Evolutionary conservation across 1,140 invertebrate genomes (phyloP).

Genomic region (Oreohelix idahoensis): DNA sequence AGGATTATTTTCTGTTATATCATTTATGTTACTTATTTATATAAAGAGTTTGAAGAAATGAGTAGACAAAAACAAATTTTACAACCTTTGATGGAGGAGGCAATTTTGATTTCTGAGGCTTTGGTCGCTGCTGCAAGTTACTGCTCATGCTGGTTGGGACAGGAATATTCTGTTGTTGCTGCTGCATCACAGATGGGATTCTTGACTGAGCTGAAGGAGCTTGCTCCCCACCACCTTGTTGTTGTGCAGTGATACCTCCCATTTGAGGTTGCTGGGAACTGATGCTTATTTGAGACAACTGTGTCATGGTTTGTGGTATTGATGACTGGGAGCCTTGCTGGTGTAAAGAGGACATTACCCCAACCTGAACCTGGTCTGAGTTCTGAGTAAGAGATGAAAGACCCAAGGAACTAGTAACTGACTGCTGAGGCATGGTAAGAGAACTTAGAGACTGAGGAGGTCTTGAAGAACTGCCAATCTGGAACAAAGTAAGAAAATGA

Average conservation of each 20-base stretch:
- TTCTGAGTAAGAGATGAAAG: conserved; percentile 27
- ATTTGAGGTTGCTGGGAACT: neutral
- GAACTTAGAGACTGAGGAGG: conserved; percentile 32
- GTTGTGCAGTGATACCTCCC: neutral
- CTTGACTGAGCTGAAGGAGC: conserved; percentile 43
- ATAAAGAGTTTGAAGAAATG: conserved; percentile 49
- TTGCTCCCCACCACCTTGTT: conserved; percentile 18
- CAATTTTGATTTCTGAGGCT: conserved; percentile 85
- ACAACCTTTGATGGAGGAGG: conserved; percentile 89
- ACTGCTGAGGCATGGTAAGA: conserved; percentile 35
- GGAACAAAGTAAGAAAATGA: conserved; percentile 11
- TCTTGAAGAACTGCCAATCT: conserved; percentile 54
- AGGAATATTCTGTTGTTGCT: conserved; percentile 43
- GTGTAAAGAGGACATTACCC: neutral
- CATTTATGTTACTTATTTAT: no score
- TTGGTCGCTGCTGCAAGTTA: conserved; percentile 75
- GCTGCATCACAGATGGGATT: conserved; percentile 40
- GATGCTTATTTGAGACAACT: conserved; percentile 28
- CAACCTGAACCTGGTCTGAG: conserved; percentile 22
- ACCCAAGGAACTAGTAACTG: conserved; percentile 11
- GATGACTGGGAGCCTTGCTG: conserved; percentile 24
- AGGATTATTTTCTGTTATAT: no score
- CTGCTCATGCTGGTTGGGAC: neutral
- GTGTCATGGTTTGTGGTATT: conserved; percentile 28
- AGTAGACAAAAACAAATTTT: neutral